phyloP scores from a whole-genome alignment of 2,113 vertebrate genomes.

The Callithrix jacchus region DNA sequence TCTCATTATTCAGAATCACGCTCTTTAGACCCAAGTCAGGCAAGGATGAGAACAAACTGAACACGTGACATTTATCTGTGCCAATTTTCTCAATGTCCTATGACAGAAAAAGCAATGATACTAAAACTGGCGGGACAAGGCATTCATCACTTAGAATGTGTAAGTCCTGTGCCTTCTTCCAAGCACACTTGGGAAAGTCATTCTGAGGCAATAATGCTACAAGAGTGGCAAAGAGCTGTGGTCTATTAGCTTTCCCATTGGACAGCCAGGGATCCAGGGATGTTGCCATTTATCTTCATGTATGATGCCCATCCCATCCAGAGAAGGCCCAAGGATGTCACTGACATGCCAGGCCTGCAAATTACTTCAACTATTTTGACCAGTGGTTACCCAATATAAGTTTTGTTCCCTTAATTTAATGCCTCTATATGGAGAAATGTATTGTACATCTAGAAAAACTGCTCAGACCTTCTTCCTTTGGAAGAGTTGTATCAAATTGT shows the following conservation, averaged over 20 bases:
- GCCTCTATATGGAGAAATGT: neutral
- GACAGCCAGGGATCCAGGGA: neutral
- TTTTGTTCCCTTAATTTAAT: neutral
- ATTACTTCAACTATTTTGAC: slow-evolving; percentile 7
- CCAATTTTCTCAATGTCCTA: neutral
- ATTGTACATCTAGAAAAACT: neutral
- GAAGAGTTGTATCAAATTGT: neutral
- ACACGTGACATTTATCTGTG: neutral
- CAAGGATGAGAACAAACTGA: neutral
- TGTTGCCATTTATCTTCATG: neutral
- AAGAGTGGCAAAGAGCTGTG: neutral
- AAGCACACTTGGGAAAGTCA: neutral
- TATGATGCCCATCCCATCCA: neutral
- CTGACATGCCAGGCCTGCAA: neutral
- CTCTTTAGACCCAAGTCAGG: neutral
- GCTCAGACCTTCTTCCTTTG: neutral
- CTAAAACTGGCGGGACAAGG: neutral
- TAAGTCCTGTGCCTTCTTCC: neutral
- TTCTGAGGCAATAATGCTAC: neutral
- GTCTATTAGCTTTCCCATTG: neutral
- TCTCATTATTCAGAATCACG: neutral
- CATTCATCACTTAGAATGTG: neutral
- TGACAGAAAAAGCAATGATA: neutral
- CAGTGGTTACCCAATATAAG: neutral
- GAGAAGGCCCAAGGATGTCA: neutral